Percentiles rank a stretch among this genome's conserved stretches.
phyloP scores from a whole-genome alignment of 1,140 invertebrate species.

The Pseudomyrmex sp. region DNA sequence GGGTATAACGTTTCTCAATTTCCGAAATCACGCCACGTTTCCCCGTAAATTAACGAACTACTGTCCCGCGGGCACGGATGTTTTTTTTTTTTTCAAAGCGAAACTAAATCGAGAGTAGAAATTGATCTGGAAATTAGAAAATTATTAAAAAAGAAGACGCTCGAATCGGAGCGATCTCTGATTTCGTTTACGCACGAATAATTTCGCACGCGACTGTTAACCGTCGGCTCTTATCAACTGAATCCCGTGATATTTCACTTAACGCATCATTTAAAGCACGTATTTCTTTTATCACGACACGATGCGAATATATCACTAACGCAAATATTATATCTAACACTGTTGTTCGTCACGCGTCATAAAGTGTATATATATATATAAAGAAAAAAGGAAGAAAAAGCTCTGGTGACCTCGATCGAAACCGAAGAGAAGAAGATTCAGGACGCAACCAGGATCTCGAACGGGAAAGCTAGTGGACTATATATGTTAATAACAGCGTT shows the following conservation, averaged over 20 bases:
- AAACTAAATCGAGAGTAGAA: background rate
- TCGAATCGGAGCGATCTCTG: too few relatives aligned
- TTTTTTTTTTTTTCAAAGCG: background rate
- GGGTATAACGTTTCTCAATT: slow-evolving; percentile 3
- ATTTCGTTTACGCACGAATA: too few relatives aligned
- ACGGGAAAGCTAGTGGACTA: slow-evolving; percentile 15
- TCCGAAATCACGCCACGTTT: slow-evolving; percentile 7
- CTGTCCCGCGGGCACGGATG: background rate
- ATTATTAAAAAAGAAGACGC: too few relatives aligned
- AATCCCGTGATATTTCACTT: background rate
- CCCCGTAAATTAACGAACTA: background rate
- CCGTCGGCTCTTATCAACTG: too few relatives aligned
- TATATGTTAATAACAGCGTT: slow-evolving; percentile 62
- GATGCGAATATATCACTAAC: background rate
- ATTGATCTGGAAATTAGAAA: too few relatives aligned
- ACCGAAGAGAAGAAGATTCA: slow-evolving; percentile 44
- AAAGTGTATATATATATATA: background rate
- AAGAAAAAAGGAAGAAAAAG: background rate
- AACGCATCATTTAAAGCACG: background rate
- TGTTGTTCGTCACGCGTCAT: slow-evolving; percentile 25
- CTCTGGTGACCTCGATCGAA: slow-evolving; percentile 60
- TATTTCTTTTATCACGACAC: too few relatives aligned
- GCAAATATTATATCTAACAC: background rate
- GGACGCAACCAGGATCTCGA: slow-evolving; percentile 47
- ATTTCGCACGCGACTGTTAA: too few relatives aligned